A percentile compares a stretch with the other conserved stretches of the same genome.
Conservation (phyloP, 2,797 vertebrate genomes). For the Cirrhinus molitorella region DNA sequence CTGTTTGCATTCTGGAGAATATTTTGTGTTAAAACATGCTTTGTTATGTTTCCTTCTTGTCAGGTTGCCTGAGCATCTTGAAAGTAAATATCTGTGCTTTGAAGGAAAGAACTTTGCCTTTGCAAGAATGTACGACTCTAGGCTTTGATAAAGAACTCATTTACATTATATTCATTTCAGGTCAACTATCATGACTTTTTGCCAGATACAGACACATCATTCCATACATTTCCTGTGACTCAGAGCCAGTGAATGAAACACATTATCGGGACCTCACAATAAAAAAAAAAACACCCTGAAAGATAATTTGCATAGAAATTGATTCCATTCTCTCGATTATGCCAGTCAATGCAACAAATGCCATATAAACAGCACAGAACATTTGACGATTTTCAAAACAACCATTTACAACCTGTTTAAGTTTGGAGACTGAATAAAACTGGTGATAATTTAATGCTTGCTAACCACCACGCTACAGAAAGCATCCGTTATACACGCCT, state of each 20-base stretch:
- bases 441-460: slow-evolving; percentile 65
- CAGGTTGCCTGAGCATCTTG: background rate
- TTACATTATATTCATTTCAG: slow-evolving; percentile 68
- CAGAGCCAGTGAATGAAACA: slow-evolving; percentile 74
- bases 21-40: background rate
- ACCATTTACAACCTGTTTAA: slow-evolving; percentile 65
- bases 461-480: slow-evolving; percentile 51
- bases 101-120: slow-evolving; percentile 13
- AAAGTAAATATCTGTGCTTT: slow-evolving; percentile 29
- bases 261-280: slow-evolving; percentile 76
- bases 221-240: slow-evolving; percentile 71
- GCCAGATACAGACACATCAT: slow-evolving; percentile 74
- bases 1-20: background rate
- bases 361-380: slow-evolving; percentile 74
- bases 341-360: slow-evolving; percentile 72
- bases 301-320: slow-evolving; percentile 85
- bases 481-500: slow-evolving; percentile 54
- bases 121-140: slow-evolving; percentile 22
- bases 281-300: slow-evolving; percentile 62
- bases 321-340: slow-evolving; percentile 77
- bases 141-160: slow-evolving; percentile 70
- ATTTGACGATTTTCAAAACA: slow-evolving; percentile 66
- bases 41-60: background rate
- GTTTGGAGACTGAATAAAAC: slow-evolving; percentile 67
- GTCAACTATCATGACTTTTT: slow-evolving; percentile 75